Evolutionary conservation across 2,888 invertebrate species (phyloP).

Genomic region (Gnatocerus cornutus): DNA sequence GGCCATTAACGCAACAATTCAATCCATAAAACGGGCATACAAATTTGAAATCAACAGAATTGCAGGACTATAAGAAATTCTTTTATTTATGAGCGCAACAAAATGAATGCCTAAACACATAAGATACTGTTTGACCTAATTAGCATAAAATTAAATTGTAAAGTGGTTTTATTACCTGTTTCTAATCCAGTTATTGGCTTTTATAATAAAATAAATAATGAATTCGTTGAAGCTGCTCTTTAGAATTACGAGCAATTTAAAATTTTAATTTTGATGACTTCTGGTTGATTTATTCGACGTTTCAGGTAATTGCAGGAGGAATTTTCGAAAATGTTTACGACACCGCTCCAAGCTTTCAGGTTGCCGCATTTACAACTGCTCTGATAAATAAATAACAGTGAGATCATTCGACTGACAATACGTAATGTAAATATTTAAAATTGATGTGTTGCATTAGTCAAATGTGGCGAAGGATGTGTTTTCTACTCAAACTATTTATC

Average conservation of each 20-base stretch:
- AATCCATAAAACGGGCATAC: conserved; percentile 4
- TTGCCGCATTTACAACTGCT: not conserved
- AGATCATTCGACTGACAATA: not conserved
- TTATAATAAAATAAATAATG: conserved; percentile 32
- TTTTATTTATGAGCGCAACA: conserved; percentile 17
- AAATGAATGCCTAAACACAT: conserved; percentile 10
- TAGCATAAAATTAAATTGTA: conserved; percentile 37
- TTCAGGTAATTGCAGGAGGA: conserved; percentile 2
- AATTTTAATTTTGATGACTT: conserved; percentile 29
- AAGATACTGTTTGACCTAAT: conserved; percentile 25
- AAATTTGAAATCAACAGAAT: conserved; percentile 14
- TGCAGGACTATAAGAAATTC: conserved; percentile 12
- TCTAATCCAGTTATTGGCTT: conserved; percentile 23
- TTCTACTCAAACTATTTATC: conserved; percentile 35
- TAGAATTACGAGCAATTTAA: conserved; percentile 25
- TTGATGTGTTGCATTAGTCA: conserved; percentile 1
- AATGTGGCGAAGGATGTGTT: not conserved
- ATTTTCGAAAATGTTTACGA: conserved; percentile 10
- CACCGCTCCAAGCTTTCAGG: not conserved
- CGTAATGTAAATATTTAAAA: conserved; percentile 20
- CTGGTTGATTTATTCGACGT: conserved; percentile 23
- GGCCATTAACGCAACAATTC: conserved; percentile 17
- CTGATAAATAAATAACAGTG: not conserved
- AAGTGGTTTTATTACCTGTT: conserved; percentile 31
- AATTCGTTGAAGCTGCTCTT: conserved; percentile 23